phyloP scores from a whole-genome alignment of 1,140 invertebrate species.

The Megalopta genalis region DNA sequence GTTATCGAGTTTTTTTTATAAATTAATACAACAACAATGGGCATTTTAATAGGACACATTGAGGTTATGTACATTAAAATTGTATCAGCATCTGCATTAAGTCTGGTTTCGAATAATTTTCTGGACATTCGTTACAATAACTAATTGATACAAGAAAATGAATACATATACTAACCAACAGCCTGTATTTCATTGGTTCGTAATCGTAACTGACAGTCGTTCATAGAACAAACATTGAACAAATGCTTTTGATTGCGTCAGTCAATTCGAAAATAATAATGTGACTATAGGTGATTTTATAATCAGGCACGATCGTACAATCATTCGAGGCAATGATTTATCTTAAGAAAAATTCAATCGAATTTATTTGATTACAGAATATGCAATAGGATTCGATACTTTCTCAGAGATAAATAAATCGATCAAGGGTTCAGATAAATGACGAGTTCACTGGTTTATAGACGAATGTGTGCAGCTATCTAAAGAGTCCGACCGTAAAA shows the following conservation, averaged over 20 bases:
- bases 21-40: not conserved
- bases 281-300: too few relatives aligned
- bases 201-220: not conserved
- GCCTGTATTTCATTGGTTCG: not conserved
- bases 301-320: too few relatives aligned
- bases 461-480: too few relatives aligned
- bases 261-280: not conserved
- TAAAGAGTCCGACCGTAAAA: too few relatives aligned
- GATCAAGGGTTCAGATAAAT: too few relatives aligned
- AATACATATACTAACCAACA: not conserved
- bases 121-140: not conserved
- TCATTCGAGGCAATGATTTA: too few relatives aligned
- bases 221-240: not conserved
- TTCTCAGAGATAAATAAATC: too few relatives aligned
- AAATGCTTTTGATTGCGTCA: too few relatives aligned
- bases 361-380: too few relatives aligned
- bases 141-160: not conserved
- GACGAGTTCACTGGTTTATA: too few relatives aligned
- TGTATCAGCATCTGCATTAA: not conserved
- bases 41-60: not conserved
- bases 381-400: too few relatives aligned
- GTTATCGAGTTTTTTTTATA: not conserved
- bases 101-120: not conserved
- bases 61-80: conserved; percentile 23
- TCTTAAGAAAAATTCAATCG: too few relatives aligned